Evolutionary conservation across 2,888 invertebrate genomes (phyloP), one percentile per base, ranked within the genome.

Genomic region (Sphaerophoria taeniata): DNA sequence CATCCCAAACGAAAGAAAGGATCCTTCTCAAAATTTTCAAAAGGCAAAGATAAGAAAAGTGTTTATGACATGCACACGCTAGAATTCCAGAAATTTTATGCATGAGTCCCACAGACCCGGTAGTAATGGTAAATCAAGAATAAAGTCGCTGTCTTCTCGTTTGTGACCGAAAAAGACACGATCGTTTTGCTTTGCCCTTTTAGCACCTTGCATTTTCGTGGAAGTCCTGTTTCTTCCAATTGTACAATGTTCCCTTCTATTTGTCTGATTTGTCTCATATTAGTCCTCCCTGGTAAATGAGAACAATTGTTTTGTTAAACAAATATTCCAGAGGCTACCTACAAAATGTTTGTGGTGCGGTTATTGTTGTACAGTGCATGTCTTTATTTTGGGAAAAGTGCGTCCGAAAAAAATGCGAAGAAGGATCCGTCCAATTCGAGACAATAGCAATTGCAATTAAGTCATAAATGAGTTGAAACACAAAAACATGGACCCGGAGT

Each of bases 1-100:
- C 67, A 61, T 71, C 39, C 63, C 51, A 31, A 36, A 63, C 51
- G n/a, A 43, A 39, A 53, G 31, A 31, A 53, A 31, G 53, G 39
- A 51, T 53, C 7, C 11, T 58, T 58, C 12, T 36, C 16, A n/a
- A 34, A 9, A 43, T 4, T 0, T 39, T 39, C 39, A 7, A 6
- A 7, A 6, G 6, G 6, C 9, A 39, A 39, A 9, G 43, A 49
- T 39, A 55, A 9, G 69, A 31, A 47, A 45, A 47, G 45, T 69
- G 9, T 79, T 76, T 79, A 79, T 49, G 84, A 75, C 71, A 84
- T 84, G 75, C 84, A 79, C 84, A 84, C 79, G 84, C 84, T 79
- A 51, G n/a, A 79, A 75, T 73, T 79, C 73, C 77, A 31, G 14
- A 63, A 70, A 70, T 24, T 14, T 16, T 6, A 9, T 33, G 51